Percentiles rank a stretch among this genome's conserved stretches.
Evolutionary conservation across 2,113 vertebrate species (phyloP).

Genomic region (Scopus umbretta): DNA sequence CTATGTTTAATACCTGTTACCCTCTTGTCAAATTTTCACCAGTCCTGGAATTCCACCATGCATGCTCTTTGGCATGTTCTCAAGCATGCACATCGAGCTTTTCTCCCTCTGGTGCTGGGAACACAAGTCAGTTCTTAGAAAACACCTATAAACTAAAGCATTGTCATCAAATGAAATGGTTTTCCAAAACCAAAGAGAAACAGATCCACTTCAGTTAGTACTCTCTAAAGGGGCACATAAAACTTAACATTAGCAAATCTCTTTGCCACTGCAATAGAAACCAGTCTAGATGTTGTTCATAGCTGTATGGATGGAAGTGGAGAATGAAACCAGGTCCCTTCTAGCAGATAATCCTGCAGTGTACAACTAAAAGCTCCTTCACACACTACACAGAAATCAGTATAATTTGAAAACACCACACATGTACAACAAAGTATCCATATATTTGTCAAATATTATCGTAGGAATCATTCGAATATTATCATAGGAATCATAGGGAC

Average conservation of each 20-base stretch:
- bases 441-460: background rate
- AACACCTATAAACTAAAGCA: background rate
- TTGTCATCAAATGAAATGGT: background rate
- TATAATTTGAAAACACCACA: background rate
- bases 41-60: background rate
- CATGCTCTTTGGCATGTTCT: background rate
- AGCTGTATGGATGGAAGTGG: background rate
- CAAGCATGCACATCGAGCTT: background rate
- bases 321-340: background rate
- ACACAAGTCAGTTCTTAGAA: background rate
- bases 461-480: no score
- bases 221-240: background rate
- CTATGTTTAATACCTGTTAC: background rate
- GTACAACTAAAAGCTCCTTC: background rate
- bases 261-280: background rate
- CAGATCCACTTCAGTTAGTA: background rate
- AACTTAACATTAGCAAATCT: background rate
- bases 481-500: background rate
- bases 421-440: background rate
- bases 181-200: background rate
- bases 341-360: background rate
- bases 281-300: background rate
- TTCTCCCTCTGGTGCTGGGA: background rate
- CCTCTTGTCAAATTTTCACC: background rate
- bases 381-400: background rate